These are phyloP conservation scores for Alces alces DNA, from an alignment of 2,113 vertebrate genomes.

Conservation along the genomic window DNA sequence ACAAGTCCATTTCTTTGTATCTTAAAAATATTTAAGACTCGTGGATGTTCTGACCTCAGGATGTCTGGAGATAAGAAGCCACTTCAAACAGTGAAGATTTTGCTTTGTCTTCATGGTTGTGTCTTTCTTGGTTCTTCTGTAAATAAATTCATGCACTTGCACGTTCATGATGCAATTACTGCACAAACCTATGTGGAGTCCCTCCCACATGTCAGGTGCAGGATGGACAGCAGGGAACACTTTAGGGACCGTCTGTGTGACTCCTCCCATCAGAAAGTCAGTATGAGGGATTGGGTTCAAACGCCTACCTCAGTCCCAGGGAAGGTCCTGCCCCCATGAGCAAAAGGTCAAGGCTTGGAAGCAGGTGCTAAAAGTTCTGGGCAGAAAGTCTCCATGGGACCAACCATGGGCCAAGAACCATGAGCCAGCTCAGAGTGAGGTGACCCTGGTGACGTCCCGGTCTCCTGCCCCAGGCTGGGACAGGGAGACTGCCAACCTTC, in stretches of 20 bases:
- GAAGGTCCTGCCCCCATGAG: background rate
- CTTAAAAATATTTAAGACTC: background rate
- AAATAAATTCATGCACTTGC: background rate
- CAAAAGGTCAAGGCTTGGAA: background rate
- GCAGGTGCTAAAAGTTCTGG: background rate
- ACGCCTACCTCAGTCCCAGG: background rate
- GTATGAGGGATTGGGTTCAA: background rate
- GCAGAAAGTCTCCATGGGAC: no score
- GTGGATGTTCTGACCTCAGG: background rate
- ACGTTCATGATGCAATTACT: background rate
- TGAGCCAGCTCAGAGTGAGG: background rate
- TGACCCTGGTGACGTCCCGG: no score
- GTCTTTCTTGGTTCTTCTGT: background rate
- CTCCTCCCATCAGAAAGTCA: background rate
- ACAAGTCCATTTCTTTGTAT: background rate
- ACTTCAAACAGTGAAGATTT: background rate
- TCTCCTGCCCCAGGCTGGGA: background rate
- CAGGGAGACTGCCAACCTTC: background rate
- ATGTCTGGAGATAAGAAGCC: background rate
- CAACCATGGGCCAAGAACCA: rapidly evolving
- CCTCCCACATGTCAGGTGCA: background rate
- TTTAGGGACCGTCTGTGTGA: rapidly evolving
- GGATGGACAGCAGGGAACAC: background rate
- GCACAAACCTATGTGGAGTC: background rate
- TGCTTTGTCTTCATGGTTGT: background rate